These are phyloP conservation scores for Elachura formosa DNA, from an alignment of 2,113 vertebrate species.

Conservation along the genomic window DNA sequence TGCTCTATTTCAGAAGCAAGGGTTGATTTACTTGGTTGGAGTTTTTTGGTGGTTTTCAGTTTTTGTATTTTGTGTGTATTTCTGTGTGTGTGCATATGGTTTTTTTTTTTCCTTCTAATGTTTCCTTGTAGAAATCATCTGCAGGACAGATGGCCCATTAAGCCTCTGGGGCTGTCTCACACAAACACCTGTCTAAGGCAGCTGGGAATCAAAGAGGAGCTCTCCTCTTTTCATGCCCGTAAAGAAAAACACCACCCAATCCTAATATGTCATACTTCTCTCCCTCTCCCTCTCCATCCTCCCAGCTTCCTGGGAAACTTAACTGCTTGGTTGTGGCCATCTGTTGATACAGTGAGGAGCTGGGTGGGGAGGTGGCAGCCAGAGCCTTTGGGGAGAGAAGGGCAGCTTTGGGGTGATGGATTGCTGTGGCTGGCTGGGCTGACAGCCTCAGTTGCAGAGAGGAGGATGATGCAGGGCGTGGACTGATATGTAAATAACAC, in stretches of 20 bases:
- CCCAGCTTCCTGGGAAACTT: neutral
- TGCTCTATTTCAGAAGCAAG: neutral
- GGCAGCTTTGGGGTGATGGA: neutral
- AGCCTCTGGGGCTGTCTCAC: conserved; percentile 4
- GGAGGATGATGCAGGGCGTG: neutral
- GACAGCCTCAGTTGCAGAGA: neutral
- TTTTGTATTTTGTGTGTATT: neutral
- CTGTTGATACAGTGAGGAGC: neutral
- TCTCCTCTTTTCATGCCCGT: neutral
- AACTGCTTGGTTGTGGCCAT: neutral
- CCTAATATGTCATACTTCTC: neutral
- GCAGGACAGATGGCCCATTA: conserved; percentile 15
- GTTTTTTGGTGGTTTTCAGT: neutral
- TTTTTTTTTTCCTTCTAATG: conserved; percentile 18
- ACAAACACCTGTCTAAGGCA: conserved; percentile 33
- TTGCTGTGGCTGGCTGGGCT: neutral
- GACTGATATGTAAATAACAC: neutral
- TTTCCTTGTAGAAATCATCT: conserved; percentile 12
- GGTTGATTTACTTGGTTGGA: neutral
- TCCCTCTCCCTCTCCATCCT: neutral
- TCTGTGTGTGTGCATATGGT: neutral
- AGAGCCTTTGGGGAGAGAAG: neutral
- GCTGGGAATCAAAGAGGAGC: neutral
- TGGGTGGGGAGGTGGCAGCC: neutral
- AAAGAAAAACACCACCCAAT: neutral